These are phyloP conservation scores for Orbicella faveolata DNA, from an alignment of 64 coral and sea anemone species.

Conservation along the genomic window DNA sequence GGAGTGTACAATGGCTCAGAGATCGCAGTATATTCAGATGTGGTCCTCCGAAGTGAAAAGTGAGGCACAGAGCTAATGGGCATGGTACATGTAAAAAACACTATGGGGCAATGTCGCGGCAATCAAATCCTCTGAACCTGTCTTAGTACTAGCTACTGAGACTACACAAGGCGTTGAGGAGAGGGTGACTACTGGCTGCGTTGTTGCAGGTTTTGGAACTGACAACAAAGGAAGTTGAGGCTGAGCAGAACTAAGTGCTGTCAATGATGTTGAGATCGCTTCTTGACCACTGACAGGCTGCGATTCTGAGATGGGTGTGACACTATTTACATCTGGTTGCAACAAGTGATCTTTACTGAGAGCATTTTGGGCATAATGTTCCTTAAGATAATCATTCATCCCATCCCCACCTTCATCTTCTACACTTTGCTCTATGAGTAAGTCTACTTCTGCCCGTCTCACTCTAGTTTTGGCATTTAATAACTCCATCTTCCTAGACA, in stretches of 20 bases:
- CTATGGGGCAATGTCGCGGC: background rate
- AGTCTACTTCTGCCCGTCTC: conserved; percentile 25
- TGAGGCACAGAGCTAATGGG: background rate
- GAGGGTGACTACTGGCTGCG: background rate
- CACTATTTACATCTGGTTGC: background rate
- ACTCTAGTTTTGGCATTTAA: conserved; percentile 16
- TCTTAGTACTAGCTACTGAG: background rate
- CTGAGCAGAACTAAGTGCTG: background rate
- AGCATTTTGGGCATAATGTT: background rate
- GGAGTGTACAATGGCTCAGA: background rate
- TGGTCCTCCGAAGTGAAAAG: background rate
- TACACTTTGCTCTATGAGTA: background rate
- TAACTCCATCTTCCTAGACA: background rate
- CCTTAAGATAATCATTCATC: conserved; percentile 25
- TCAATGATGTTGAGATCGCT: background rate
- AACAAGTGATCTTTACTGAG: background rate
- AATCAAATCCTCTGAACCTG: background rate
- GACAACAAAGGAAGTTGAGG: background rate
- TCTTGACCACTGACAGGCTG: too few relatives aligned
- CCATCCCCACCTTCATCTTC: conserved; percentile 1
- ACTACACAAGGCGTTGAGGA: background rate
- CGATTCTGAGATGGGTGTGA: background rate
- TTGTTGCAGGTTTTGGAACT: background rate
- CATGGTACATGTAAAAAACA: background rate
- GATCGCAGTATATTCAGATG: background rate